phyloP scores from a whole-genome alignment of 2,888 invertebrate genomes.

The Monoplex corrugatus region DNA sequence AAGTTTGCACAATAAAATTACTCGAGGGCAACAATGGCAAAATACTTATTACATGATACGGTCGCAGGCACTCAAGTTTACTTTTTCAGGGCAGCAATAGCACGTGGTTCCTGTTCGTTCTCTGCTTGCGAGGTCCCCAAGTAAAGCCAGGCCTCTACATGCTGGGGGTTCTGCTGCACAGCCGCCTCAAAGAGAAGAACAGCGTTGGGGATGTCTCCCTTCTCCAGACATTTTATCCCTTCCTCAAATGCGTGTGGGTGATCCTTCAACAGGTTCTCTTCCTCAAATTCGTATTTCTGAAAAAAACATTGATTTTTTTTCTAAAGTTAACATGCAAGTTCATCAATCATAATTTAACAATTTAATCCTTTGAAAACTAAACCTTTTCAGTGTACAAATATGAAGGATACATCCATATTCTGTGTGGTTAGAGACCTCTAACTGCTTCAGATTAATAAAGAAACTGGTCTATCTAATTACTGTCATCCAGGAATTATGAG shows the following conservation, averaged over 20 bases:
- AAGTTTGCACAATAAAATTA: no score
- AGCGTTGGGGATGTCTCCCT: constrained; percentile 96
- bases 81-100: constrained; percentile 94
- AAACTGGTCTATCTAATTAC: no score
- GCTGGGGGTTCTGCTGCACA: constrained; percentile 90
- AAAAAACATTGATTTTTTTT: no score
- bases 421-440: no score
- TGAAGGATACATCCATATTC: no score
- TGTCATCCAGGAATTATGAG: no score
- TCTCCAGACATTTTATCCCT: constrained; percentile 90
- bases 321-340: no score
- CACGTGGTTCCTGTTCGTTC: constrained; percentile 97
- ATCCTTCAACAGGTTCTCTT: constrained; percentile 91
- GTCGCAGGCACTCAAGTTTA: constrained; percentile 57
- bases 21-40: no score
- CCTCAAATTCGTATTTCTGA: constrained; percentile 89
- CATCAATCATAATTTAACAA: no score
- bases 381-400: no score
- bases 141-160: constrained; percentile 85
- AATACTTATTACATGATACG: background rate
- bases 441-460: no score
- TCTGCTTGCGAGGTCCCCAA: constrained; percentile 95
- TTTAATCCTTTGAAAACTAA: no score
- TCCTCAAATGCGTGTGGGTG: constrained; percentile 89
- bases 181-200: constrained; percentile 98